These are phyloP conservation scores for Yponomeuta cagnagella DNA, from an alignment of 2,888 invertebrate species.

Conservation along the genomic window DNA sequence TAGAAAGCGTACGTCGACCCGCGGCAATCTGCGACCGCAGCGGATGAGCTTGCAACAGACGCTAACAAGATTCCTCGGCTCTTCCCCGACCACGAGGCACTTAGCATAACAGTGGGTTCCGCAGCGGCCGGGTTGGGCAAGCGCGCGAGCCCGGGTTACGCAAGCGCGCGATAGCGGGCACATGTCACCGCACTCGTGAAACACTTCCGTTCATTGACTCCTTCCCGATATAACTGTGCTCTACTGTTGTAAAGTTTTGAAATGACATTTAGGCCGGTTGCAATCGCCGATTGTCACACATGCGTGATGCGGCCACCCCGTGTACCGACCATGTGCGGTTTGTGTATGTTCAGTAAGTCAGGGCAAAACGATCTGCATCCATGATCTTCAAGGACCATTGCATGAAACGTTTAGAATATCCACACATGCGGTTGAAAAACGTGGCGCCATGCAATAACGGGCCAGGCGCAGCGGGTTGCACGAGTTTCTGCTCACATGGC, in stretches of 20 bases:
- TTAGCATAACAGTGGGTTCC: constrained; percentile 32
- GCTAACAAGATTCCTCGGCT: constrained; percentile 42
- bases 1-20: constrained; percentile 65
- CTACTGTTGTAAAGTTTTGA: constrained; percentile 50
- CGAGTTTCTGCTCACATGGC: constrained; percentile 18
- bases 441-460: constrained; percentile 26
- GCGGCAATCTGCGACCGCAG: constrained; percentile 36
- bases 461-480: constrained; percentile 11
- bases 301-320: not conserved
- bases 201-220: constrained; percentile 75
- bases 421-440: constrained; percentile 24
- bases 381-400: constrained; percentile 49
- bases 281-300: constrained; percentile 9
- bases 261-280: constrained; percentile 45
- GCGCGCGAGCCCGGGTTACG: constrained; percentile 50
- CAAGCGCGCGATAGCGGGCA: constrained; percentile 62
- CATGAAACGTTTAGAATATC: constrained; percentile 35
- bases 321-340: not conserved
- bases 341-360: not conserved
- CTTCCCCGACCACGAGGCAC: constrained; percentile 39
- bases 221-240: constrained; percentile 66
- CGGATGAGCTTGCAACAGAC: constrained; percentile 40
- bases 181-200: constrained; percentile 68
- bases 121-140: constrained; percentile 41
- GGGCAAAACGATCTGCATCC: constrained; percentile 29